Base-by-base conservation (phyloP, 2,797 vertebrate species). In the Mormyrus hasselquistii region DNA sequence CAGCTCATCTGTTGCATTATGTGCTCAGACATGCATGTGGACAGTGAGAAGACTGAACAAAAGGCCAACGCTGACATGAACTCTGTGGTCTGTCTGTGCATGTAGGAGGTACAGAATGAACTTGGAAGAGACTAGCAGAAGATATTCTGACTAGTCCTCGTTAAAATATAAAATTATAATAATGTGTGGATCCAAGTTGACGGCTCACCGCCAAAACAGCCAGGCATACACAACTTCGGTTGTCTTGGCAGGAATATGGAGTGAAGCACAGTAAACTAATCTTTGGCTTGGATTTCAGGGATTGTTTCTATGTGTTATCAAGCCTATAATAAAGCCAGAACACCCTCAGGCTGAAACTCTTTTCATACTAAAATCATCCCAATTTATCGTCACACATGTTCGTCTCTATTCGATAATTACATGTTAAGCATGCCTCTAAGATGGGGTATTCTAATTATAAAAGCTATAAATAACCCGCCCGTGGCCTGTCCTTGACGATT, bases 241-340 rank as follows among this genome's bases (percentile, higher is more conserved):
- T 59, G n/a, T 84, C 76, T 59, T 83, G 76, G 82, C 53, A 84
- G 57, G 25, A 34, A 57, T 57, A 49, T 47, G 12, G 49, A 19
- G 22, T 22, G 29, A 83, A 88, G 59, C n/a, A n/a, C 29, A 73
- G 16, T 55, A 34, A 84, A 47, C 76, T n/a, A 57, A 53, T 57
- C 8, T 87, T 59, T 87, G 85, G 85, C 85, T 55, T 1, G 29
- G 52, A 87, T 34, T 19, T n/a, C 52, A 49, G 82, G 34, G 16
- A 87, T 55, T 87, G 22, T 84, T 84, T 84, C 49, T 86, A 86
- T 34, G 83, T 52, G 83, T 34, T 53, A 86, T 86, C 50, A 2
- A 52, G 49, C 22, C 25, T 34, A 55, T 50, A 87, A 87, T 57
- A 52, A 57, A 87, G 85, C 85, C 85, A 87, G 53, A 87, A 87